Percentiles rank a stretch among this genome's conserved stretches.
phyloP scores from a whole-genome alignment of 2,888 invertebrate genomes.

The Lomographa bimaculata region DNA sequence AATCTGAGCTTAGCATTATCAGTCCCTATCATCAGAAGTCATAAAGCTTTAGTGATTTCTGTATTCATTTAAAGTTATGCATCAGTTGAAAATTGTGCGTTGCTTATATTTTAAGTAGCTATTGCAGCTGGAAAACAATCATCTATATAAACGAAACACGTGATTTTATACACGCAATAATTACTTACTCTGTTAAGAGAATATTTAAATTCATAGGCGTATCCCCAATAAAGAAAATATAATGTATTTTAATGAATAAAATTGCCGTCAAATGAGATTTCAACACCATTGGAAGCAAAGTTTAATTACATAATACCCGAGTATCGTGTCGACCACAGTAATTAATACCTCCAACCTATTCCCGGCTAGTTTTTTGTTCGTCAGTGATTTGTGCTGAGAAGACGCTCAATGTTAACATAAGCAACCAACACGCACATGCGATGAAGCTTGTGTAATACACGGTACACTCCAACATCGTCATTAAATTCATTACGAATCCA shows the following conservation, averaged over 20 bases:
- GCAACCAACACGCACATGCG: constrained; percentile 42
- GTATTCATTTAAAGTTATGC: too few relatives aligned
- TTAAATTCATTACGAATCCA: constrained; percentile 43
- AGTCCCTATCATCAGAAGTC: not conserved
- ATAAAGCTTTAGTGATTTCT: not conserved
- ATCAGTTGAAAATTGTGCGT: too few relatives aligned
- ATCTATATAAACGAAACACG: constrained; percentile 1
- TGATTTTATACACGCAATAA: not conserved
- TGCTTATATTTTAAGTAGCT: not conserved
- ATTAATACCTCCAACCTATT: constrained; percentile 64
- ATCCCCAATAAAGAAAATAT: constrained; percentile 38
- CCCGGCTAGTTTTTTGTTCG: constrained; percentile 58
- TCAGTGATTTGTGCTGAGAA: constrained; percentile 63
- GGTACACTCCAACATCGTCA: constrained; percentile 40
- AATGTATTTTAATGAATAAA: constrained; percentile 39
- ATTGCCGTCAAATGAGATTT: constrained; percentile 46
- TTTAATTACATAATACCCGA: constrained; percentile 56
- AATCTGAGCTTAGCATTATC: constrained; percentile 6
- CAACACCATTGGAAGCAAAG: constrained; percentile 44
- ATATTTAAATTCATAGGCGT: constrained; percentile 9
- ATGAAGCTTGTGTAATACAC: constrained; percentile 45
- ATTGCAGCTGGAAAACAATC: constrained; percentile 3
- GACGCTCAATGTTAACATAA: constrained; percentile 23
- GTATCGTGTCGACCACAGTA: constrained; percentile 52
- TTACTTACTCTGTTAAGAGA: not conserved